A percentile compares a stretch with the other conserved stretches of the same genome.
Evolutionary conservation across 2,888 invertebrate genomes (phyloP).

Genomic region (Shargacucullia verbasci): DNA sequence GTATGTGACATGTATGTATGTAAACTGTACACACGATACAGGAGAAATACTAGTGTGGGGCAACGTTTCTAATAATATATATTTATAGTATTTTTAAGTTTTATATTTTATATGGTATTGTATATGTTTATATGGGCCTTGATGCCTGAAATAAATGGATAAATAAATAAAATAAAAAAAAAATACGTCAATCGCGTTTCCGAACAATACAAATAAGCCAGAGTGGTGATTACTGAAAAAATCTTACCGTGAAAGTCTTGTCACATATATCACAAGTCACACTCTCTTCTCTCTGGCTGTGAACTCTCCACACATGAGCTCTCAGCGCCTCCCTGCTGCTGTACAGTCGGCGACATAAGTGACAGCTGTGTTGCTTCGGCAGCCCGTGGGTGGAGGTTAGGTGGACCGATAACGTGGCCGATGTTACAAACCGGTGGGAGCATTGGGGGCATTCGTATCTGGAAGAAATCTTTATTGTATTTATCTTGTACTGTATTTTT

Average conservation of each 20-base stretch:
- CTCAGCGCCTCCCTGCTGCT: conserved; percentile 51
- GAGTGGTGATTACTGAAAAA: not conserved
- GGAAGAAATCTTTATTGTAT: not conserved
- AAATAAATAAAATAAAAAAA: too few relatives aligned
- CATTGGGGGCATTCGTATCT: conserved; percentile 55
- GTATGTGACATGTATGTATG: too few relatives aligned
- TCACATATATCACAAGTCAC: conserved; percentile 20
- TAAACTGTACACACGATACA: too few relatives aligned
- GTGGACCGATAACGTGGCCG: conserved; percentile 29
- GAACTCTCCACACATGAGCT: conserved; percentile 53
- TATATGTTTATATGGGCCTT: too few relatives aligned
- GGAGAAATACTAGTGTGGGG: too few relatives aligned
- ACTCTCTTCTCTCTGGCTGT: not conserved
- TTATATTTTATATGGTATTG: too few relatives aligned
- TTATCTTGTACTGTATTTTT: too few relatives aligned
- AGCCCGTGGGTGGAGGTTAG: conserved; percentile 25
- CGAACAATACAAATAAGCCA: too few relatives aligned
- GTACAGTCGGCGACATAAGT: conserved; percentile 31
- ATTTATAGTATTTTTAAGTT: too few relatives aligned
- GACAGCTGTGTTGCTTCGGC: conserved; percentile 26
- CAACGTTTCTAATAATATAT: too few relatives aligned
- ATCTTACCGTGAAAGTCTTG: not conserved
- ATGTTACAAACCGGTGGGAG: conserved; percentile 28
- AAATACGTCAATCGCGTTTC: too few relatives aligned
- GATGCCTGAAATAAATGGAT: too few relatives aligned